phyloP scores from a whole-genome alignment of 2,797 vertebrate species.

The Chelon labrosus region DNA sequence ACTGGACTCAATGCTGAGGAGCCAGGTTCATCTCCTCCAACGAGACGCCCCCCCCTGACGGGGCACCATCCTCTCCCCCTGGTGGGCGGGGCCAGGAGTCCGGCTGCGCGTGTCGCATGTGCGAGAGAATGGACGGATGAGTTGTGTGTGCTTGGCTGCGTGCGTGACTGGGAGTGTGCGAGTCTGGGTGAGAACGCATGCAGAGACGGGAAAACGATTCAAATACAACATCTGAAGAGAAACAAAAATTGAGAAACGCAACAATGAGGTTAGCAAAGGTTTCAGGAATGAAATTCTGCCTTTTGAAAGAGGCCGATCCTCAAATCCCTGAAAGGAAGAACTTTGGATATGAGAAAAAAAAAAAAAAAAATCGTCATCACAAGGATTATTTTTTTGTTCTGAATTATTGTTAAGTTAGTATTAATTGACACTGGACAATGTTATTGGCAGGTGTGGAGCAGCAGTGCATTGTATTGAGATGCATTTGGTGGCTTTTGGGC shows the following conservation, averaged over 20 bases:
- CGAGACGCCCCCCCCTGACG: constrained; percentile 73
- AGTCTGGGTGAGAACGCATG: constrained; percentile 94
- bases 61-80: constrained; percentile 81
- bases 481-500: constrained; percentile 87
- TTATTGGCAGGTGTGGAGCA: constrained; percentile 91
- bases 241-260: constrained; percentile 77
- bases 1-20: constrained; percentile 91
- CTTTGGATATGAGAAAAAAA: constrained; percentile 73
- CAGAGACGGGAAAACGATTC: constrained; percentile 78
- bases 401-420: constrained; percentile 86
- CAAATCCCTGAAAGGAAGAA: constrained; percentile 83
- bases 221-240: constrained; percentile 79
- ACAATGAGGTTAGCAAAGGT: constrained; percentile 70
- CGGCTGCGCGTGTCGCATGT: constrained; percentile 87
- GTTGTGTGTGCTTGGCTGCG: constrained; percentile 88
- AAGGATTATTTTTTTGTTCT: constrained; percentile 80
- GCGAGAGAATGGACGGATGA: constrained; percentile 84
- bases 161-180: constrained; percentile 82
- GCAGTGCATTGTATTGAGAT: constrained; percentile 84
- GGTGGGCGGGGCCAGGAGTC: constrained; percentile 89
- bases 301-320: constrained; percentile 90
- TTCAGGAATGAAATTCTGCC: constrained; percentile 84
- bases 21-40: constrained; percentile 91
- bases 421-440: constrained; percentile 96
- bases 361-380: constrained; percentile 85